These are phyloP conservation scores for Lycodopsis pacificus DNA, from an alignment of 2,797 vertebrate genomes.

Conservation along the genomic window DNA sequence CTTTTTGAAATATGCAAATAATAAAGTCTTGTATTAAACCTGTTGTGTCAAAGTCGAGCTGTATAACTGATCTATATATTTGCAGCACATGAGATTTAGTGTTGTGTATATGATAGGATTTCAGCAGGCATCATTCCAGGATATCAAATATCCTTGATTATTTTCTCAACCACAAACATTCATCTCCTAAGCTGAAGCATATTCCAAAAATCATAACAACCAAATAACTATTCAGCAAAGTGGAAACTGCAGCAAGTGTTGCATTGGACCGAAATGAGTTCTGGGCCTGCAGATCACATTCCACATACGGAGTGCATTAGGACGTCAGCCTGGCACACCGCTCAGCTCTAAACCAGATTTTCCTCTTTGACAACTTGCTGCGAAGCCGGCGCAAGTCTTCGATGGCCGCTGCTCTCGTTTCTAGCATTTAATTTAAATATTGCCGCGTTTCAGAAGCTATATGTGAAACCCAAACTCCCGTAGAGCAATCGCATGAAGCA, in stretches of 20 bases:
- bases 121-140: constrained; percentile 7
- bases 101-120: not conserved
- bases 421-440: constrained; percentile 15
- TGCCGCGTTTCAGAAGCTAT: not conserved
- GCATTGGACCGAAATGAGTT: constrained; percentile 63
- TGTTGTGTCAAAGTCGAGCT: not conserved
- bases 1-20: constrained; percentile 82
- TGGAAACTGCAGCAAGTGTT: constrained; percentile 68
- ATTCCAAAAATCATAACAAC: constrained; percentile 23
- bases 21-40: constrained; percentile 82
- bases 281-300: constrained; percentile 75
- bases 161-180: constrained; percentile 8
- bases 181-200: not conserved
- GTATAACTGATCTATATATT: not conserved
- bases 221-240: constrained; percentile 29
- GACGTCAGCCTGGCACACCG: constrained; percentile 43
- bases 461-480: not conserved
- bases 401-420: constrained; percentile 7
- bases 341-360: constrained; percentile 55
- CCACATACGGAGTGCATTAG: constrained; percentile 85
- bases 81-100: not conserved
- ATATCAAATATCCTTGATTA: not conserved
- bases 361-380: constrained; percentile 9
- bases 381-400: constrained; percentile 14
- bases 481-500: not conserved